phyloP scores from a whole-genome alignment of 2,888 invertebrate genomes.

The Panorpa germanica region DNA sequence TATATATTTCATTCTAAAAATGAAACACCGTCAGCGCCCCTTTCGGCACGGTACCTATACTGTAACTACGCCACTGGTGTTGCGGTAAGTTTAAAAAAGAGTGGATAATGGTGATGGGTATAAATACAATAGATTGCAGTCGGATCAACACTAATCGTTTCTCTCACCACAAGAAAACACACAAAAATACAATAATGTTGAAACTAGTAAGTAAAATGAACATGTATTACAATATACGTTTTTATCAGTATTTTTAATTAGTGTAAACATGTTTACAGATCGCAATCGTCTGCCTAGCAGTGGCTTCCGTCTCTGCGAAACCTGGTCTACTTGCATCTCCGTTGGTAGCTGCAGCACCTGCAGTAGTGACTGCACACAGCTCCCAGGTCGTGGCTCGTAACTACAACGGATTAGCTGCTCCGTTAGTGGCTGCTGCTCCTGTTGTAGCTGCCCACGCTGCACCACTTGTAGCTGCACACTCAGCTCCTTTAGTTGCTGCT shows the following conservation, averaged over 20 bases:
- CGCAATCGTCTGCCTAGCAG: conserved; percentile 18
- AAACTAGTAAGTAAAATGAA: not conserved
- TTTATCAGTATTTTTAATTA: conserved; percentile 8
- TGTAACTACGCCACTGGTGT: too few relatives aligned
- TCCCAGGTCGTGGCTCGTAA: conserved; percentile 37
- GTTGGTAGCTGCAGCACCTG: conserved; percentile 20
- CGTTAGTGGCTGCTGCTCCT: conserved; percentile 18
- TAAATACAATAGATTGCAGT: not conserved
- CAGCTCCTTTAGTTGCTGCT: conserved; percentile 9
- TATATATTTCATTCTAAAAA: too few relatives aligned
- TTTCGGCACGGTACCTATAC: too few relatives aligned
- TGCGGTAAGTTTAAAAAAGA: too few relatives aligned
- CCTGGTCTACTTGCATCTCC: conserved; percentile 27
- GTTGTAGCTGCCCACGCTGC: conserved; percentile 9
- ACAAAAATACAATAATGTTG: not conserved
- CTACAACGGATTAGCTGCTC: conserved; percentile 32
- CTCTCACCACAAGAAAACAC: not conserved
- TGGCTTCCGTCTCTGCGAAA: conserved; percentile 16
- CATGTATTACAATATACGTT: not conserved
- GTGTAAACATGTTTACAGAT: conserved; percentile 6
- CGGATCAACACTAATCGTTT: conserved; percentile 1
- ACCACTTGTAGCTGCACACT: conserved; percentile 10
- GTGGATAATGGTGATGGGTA: too few relatives aligned
- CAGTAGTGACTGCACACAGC: conserved; percentile 33
- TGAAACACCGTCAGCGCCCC: too few relatives aligned